Conservation (phyloP, 1,140 invertebrate species). For the Tetranychus cinnabarinus region DNA sequence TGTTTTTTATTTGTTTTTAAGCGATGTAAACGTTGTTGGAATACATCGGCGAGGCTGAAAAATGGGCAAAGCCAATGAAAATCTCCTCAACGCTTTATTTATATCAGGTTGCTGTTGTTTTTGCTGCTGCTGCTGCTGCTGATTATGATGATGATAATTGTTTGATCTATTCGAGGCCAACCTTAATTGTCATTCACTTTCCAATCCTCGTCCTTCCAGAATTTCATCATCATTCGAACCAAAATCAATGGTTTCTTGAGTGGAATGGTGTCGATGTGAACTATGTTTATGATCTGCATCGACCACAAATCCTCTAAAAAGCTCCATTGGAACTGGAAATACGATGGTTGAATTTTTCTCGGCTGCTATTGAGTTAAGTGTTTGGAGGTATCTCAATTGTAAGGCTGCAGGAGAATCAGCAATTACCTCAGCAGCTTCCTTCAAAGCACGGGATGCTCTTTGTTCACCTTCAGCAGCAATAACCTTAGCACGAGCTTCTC, state of each 20-base stretch:
- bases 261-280: not conserved
- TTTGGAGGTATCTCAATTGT: constrained; percentile 42
- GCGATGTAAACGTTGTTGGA: too few species aligned
- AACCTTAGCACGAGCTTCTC: constrained; percentile 28
- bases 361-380: constrained; percentile 75
- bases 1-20: too few species aligned
- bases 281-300: not conserved
- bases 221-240: not conserved
- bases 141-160: not conserved
- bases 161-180: not conserved
- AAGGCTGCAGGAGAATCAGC: constrained; percentile 28
- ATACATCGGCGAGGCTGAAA: too few species aligned
- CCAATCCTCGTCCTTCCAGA: not conserved
- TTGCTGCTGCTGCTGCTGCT: too few species aligned
- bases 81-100: too few species aligned
- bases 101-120: too few species aligned
- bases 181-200: not conserved
- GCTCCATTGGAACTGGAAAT: constrained; percentile 37
- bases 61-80: too few species aligned
- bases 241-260: not conserved
- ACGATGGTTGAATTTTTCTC: constrained; percentile 97
- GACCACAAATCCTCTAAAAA: constrained; percentile 5
- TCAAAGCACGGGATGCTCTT: constrained; percentile 58
- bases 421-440: constrained; percentile 72
- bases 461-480: constrained; percentile 46